Conservation (phyloP, 2,888 invertebrate genomes). For the Platycheirus albimanus region DNA sequence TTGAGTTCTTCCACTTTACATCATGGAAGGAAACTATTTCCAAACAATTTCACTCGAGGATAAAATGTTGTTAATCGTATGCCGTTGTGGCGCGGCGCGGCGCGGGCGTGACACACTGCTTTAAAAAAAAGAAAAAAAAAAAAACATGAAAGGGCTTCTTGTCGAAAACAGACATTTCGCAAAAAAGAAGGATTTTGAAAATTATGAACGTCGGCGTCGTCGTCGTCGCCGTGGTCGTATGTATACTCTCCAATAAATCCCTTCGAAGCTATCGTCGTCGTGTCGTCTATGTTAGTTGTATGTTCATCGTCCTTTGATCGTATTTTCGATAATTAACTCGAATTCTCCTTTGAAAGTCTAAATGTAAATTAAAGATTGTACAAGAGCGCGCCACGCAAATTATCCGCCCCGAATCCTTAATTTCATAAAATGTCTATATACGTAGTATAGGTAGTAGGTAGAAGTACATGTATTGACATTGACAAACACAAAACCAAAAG, state of each 20-base stretch:
- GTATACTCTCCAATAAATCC: no score
- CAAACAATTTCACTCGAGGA: slow-evolving; percentile 47
- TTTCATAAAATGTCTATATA: slow-evolving; percentile 27
- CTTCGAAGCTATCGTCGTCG: neutral
- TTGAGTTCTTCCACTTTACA: slow-evolving; percentile 22
- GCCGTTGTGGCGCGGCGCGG: no score
- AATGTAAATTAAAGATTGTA: slow-evolving; percentile 21
- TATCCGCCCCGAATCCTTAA: slow-evolving; percentile 19
- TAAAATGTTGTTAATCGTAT: slow-evolving; percentile 12
- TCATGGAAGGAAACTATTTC: slow-evolving; percentile 57
- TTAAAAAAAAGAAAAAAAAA: no score
- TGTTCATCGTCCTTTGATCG: slow-evolving; percentile 39
- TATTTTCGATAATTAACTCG: slow-evolving; percentile 38
- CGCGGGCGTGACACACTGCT: no score
- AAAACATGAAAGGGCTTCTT: slow-evolving; percentile 26
- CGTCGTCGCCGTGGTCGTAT: no score
- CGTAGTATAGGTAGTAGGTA: no score
- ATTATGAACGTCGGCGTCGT: neutral
- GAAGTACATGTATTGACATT: slow-evolving; percentile 1
- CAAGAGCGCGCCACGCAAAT: neutral
- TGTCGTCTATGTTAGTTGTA: no score
- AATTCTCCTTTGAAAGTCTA: slow-evolving; percentile 9
- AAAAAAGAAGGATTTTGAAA: neutral
- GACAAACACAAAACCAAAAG: neutral
- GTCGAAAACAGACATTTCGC: slow-evolving; percentile 34